A percentile compares a stretch with the other conserved stretches of the same genome.
Evolutionary conservation across 1,140 invertebrate species (phyloP).

Genomic region (Piezodorus guildinii): DNA sequence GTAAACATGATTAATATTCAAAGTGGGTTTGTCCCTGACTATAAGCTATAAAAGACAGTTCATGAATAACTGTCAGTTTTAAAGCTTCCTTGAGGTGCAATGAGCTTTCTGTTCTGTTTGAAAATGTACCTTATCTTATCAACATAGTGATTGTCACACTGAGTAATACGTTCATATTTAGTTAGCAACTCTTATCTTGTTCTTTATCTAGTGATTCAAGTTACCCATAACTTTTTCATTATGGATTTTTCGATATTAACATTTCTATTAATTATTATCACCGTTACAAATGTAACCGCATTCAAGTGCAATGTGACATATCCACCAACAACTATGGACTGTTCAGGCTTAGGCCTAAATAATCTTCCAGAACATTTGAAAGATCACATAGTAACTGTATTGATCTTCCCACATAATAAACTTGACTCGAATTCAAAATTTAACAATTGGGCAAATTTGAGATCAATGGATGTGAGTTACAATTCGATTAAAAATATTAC

Average conservation of each 20-base stretch:
- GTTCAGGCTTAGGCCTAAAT: neutral
- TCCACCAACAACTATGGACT: neutral
- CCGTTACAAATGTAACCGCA: neutral
- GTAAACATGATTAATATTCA: no score
- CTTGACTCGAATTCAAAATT: neutral
- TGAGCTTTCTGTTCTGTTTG: no score
- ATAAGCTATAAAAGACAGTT: no score
- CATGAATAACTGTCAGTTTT: no score
- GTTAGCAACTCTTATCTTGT: no score
- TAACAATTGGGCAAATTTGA: neutral
- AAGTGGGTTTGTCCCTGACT: no score
- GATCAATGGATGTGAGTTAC: constrained; percentile 3
- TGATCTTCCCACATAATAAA: neutral
- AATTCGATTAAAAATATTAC: constrained; percentile 5
- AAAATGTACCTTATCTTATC: no score
- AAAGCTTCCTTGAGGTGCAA: no score
- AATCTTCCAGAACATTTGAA: neutral
- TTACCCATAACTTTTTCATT: no score
- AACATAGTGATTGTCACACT: no score
- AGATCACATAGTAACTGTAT: neutral
- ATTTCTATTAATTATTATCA: neutral
- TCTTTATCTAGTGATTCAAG: no score
- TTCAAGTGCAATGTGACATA: neutral
- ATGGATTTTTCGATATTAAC: neutral
- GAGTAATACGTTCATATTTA: no score